phyloP scores from a whole-genome alignment of 2,113 vertebrate genomes.

The Leptobrachium leishanense region DNA sequence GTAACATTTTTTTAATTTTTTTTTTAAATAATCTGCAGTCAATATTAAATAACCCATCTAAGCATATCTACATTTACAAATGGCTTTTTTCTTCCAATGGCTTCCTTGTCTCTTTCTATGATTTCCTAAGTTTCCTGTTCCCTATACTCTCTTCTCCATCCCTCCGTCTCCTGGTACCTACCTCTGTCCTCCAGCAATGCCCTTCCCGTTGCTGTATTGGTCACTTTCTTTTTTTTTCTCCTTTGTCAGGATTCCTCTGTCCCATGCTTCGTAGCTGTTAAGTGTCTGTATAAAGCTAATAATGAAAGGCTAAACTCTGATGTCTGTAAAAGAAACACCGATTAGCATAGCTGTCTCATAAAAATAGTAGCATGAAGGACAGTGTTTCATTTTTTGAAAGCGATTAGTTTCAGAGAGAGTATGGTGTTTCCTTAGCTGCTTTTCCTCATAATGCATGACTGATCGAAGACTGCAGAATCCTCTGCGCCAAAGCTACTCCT shows the following conservation, averaged over 20 bases:
- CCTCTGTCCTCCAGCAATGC: neutral
- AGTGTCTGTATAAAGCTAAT: slow-evolving; percentile 22
- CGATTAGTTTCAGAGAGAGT: neutral
- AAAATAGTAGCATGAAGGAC: slow-evolving; percentile 31
- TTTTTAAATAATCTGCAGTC: neutral
- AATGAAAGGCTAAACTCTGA: slow-evolving; percentile 7
- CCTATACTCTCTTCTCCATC: neutral
- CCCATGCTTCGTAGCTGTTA: slow-evolving; percentile 20
- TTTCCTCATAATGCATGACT: slow-evolving; percentile 5
- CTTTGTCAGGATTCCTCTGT: slow-evolving; percentile 18
- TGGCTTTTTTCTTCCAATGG: neutral
- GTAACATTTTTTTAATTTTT: neutral
- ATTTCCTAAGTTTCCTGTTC: neutral
- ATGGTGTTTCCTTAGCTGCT: neutral
- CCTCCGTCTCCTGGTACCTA: slow-evolving; percentile 10
- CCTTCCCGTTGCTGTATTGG: slow-evolving; percentile 5
- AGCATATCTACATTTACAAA: neutral
- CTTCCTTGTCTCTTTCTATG: neutral
- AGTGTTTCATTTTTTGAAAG: slow-evolving; percentile 27
- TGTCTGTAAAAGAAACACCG: slow-evolving; percentile 29
- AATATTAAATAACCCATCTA: neutral
- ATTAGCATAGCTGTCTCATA: slow-evolving; percentile 36
- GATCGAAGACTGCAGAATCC: neutral
- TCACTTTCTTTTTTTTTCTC: neutral
- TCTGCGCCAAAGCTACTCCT: neutral